Evolutionary conservation across 2,888 invertebrate species (phyloP).

Genomic region (Adelphocoris suturalis): DNA sequence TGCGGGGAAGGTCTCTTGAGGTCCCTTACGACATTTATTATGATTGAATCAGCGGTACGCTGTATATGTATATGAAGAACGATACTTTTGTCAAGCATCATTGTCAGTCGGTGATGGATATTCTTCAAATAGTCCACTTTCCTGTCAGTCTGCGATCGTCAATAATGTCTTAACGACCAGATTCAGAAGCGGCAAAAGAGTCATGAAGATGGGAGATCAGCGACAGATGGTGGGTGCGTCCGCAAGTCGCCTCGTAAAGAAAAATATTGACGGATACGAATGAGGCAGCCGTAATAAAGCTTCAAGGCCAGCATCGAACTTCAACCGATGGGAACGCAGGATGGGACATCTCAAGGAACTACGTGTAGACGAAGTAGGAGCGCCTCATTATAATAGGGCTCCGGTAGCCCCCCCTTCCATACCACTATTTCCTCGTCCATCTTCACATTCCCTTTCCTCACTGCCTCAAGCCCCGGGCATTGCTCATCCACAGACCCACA

Average conservation of each 20-base stretch:
- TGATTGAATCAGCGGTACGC: too few relatives aligned
- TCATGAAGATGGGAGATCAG: too few relatives aligned
- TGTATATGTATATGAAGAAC: too few relatives aligned
- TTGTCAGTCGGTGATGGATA: too few relatives aligned
- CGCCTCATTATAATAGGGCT: not conserved
- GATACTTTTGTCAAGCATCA: too few relatives aligned
- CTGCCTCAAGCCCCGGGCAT: not conserved
- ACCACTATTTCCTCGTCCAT: too few relatives aligned
- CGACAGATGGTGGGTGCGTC: too few relatives aligned
- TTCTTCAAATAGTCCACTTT: too few relatives aligned
- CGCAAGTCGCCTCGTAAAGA: not conserved
- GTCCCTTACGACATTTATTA: too few relatives aligned
- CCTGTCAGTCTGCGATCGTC: too few relatives aligned
- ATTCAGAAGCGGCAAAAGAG: not conserved
- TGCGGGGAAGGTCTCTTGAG: too few relatives aligned
- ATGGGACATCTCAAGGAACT: conserved; percentile 31
- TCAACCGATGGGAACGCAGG: not conserved
- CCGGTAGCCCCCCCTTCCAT: not conserved
- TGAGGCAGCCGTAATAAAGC: not conserved
- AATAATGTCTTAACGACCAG: not conserved
- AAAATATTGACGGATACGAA: conserved; percentile 1
- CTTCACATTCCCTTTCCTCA: not conserved
- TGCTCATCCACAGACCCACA: not conserved
- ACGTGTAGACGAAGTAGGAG: not conserved
- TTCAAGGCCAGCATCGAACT: conserved; percentile 15